phyloP scores from a whole-genome alignment of 2,113 vertebrate species.

The Eubucco bourcierii region DNA sequence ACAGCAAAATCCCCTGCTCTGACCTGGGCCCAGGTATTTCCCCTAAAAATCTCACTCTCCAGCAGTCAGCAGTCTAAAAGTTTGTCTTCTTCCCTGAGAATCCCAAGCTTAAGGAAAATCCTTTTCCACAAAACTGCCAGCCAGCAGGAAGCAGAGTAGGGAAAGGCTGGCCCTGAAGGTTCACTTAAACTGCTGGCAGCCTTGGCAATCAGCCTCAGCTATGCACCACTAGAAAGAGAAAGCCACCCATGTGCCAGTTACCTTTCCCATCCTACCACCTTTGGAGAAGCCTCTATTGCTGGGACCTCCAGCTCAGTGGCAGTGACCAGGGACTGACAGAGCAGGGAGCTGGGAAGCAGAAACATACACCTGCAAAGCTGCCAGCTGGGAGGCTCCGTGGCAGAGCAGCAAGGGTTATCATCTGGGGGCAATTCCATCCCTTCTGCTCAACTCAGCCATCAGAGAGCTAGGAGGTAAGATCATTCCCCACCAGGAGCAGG shows the following conservation, averaged over 20 bases:
- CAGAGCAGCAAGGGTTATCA: neutral
- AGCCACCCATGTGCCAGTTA: neutral
- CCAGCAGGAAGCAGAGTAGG: neutral
- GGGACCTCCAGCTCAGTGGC: neutral
- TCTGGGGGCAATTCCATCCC: neutral
- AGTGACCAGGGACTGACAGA: neutral
- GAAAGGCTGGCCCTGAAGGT: neutral
- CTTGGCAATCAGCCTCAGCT: neutral
- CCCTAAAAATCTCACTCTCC: neutral
- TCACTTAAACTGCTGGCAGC: neutral
- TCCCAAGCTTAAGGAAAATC: neutral
- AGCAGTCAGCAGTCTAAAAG: neutral
- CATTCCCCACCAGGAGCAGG: neutral
- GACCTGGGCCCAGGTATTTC: slow-evolving; percentile 4
- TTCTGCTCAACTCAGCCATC: neutral
- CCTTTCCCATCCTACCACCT: neutral
- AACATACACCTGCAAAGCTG: neutral
- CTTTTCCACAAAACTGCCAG: neutral
- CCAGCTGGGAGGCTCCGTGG: neutral
- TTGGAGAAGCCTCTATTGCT: neutral
- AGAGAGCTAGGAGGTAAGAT: neutral
- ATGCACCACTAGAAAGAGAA: neutral
- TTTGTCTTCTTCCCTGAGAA: neutral
- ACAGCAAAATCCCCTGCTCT: slow-evolving; percentile 27
- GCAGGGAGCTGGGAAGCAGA: neutral